A percentile compares a stretch with the other conserved stretches of the same genome.
phyloP scores from a whole-genome alignment of 2,113 vertebrate genomes.

The Rhineura floridana region DNA sequence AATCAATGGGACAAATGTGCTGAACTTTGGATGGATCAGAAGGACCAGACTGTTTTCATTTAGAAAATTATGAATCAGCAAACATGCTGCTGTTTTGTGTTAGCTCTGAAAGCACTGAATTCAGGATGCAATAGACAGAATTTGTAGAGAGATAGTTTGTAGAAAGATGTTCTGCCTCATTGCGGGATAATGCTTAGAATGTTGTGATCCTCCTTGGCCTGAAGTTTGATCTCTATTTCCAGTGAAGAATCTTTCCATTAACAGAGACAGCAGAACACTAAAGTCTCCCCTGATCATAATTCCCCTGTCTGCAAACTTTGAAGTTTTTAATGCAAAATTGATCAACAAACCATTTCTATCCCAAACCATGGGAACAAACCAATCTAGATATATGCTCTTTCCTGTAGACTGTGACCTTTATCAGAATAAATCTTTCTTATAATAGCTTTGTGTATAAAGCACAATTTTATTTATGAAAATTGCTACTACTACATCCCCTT shows the following conservation, averaged over 20 bases:
- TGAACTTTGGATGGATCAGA: not conserved
- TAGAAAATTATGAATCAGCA: not conserved
- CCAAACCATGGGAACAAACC: not conserved
- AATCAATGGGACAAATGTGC: not conserved
- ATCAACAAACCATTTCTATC: not conserved
- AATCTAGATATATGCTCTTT: not conserved
- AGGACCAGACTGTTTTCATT: not conserved
- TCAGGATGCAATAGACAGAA: not conserved
- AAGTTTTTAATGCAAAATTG: conserved; percentile 16
- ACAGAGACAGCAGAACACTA: not conserved
- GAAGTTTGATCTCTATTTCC: not conserved
- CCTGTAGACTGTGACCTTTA: conserved; percentile 8
- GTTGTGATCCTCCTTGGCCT: not conserved
- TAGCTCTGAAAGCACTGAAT: conserved; percentile 7
- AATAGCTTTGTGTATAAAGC: conserved; percentile 24
- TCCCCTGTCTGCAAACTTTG: not conserved
- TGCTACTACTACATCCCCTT: not conserved
- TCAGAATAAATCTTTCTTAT: conserved; percentile 38
- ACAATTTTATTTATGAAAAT: conserved; percentile 34
- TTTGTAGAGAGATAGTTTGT: too few species aligned
- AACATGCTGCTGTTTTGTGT: not conserved
- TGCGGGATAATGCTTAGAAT: not conserved
- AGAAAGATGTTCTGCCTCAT: not conserved
- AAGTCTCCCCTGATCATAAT: not conserved
- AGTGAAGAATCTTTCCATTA: conserved; percentile 7